These are phyloP conservation scores for Brachypodius melanocephalos DNA, from an alignment of 2,113 vertebrate species.

Conservation along the genomic window DNA sequence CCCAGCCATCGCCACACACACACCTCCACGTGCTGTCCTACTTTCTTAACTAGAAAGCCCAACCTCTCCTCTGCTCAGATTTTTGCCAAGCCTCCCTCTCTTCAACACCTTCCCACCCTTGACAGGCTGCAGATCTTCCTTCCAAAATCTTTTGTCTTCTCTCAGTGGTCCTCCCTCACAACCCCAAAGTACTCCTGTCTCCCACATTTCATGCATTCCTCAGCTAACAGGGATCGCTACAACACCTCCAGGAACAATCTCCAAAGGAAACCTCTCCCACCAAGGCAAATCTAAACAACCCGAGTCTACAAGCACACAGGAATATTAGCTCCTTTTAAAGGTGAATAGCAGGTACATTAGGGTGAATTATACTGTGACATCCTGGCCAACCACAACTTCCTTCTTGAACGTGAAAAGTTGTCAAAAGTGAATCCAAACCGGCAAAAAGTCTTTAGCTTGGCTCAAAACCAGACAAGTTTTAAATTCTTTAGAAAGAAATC, in stretches of 20 bases:
- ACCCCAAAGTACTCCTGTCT: background rate
- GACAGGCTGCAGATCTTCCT: background rate
- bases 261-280: background rate
- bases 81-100: background rate
- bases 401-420: background rate
- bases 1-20: background rate
- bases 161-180: background rate
- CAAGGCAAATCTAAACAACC: background rate
- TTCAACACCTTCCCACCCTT: background rate
- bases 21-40: background rate
- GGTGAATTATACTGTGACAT: background rate
- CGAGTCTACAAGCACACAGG: background rate
- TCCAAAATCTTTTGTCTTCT: background rate
- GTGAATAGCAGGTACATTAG: background rate
- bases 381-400: background rate
- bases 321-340: background rate
- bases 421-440: background rate
- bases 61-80: rapidly evolving
- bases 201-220: background rate
- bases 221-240: background rate
- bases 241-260: background rate
- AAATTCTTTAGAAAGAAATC: background rate
- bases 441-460: background rate
- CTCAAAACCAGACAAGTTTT: background rate
- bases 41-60: background rate